These are phyloP conservation scores for Naso thynnoides DNA, from an alignment of 2,797 vertebrate species.

Conservation along the genomic window DNA sequence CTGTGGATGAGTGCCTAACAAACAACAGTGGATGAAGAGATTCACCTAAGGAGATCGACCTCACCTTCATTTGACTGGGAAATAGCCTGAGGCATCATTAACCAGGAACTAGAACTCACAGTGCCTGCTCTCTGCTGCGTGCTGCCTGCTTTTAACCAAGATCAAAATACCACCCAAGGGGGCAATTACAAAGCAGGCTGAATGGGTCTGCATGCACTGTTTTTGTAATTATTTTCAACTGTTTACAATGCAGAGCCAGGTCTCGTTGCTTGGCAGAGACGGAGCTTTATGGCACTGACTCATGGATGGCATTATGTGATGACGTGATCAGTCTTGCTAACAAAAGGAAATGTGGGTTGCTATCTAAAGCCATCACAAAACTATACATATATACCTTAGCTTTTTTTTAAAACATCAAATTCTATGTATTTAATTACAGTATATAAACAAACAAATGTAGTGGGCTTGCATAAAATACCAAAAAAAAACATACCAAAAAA, in stretches of 20 bases:
- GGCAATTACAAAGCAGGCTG: slow-evolving; percentile 41
- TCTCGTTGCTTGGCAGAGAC: slow-evolving; percentile 39
- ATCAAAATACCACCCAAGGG: slow-evolving; percentile 47
- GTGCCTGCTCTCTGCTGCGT: slow-evolving; percentile 45
- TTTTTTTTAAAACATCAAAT: too few relatives aligned
- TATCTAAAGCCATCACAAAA: slow-evolving; percentile 3
- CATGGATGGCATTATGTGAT: slow-evolving; percentile 11
- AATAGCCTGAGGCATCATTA: slow-evolving; percentile 80
- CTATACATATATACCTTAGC: too few relatives aligned
- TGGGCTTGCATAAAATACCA: too few relatives aligned
- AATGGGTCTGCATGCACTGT: slow-evolving; percentile 8
- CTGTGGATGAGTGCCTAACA: slow-evolving; percentile 72
- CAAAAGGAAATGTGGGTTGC: not conserved
- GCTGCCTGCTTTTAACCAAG: slow-evolving; percentile 52
- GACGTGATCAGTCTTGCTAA: not conserved
- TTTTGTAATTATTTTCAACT: slow-evolving; percentile 48
- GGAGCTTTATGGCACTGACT: slow-evolving; percentile 3
- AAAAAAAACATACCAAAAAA: too few relatives aligned
- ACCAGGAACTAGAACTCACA: slow-evolving; percentile 70
- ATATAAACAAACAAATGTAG: too few relatives aligned
- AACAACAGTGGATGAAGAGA: slow-evolving; percentile 73
- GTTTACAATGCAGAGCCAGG: slow-evolving; percentile 30
- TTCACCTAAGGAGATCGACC: slow-evolving; percentile 61
- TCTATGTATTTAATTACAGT: too few relatives aligned
- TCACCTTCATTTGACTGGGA: slow-evolving; percentile 88